Base-by-base conservation (phyloP, 2,113 vertebrate species). In the Uria aalge region DNA sequence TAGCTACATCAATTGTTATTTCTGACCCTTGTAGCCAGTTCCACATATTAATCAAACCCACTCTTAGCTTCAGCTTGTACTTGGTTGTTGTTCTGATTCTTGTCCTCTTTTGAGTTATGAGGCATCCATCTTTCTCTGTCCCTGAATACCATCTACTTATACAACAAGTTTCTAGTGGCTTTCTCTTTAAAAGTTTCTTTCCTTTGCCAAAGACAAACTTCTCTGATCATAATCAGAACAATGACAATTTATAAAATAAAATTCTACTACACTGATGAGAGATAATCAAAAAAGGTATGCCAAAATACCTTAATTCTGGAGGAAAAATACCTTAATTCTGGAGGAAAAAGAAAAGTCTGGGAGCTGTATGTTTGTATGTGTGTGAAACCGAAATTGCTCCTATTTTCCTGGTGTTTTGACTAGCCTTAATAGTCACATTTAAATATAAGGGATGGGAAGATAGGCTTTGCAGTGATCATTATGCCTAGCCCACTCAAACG, bases 381-480 rank as follows among this genome's bases (percentile, higher is more conserved):
- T 68, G 53, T 64, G 30, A 67, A 95, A 85, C 4, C 81, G 36
- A 91, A 96, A 95, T 78, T 81, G 56, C 53, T 92, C 40, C 64
- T 96, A 24, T 82, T 79, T 90, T 67, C 15, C 53, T 47, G 36
- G 22, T 96, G 88, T 97, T 97, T 94, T 96, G 94, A 92, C 83
- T 78, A 94, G 72, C 63, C 17, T 86, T 87, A 91, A 87, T 71
- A 92, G 56, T 74, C 73, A 62, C 45, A 87, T 81, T 89, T 64
- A 92, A 95, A 91, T 72, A 64, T 18, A 92, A 77, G 53, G 76
- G 43, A 85, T 71, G 20, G 83, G 38, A 95, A 92, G 66, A 41
- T 8, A 81, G 68, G 64, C 48, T 94, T 87, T 92, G 73, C 80
- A 84, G 55, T 60, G 57, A 84, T 92, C 62, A 72, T 92, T 94